Base-by-base conservation (phyloP, 35 echinoderm and acorn worm species). In the Hemicentrotus pulcherrimus region DNA sequence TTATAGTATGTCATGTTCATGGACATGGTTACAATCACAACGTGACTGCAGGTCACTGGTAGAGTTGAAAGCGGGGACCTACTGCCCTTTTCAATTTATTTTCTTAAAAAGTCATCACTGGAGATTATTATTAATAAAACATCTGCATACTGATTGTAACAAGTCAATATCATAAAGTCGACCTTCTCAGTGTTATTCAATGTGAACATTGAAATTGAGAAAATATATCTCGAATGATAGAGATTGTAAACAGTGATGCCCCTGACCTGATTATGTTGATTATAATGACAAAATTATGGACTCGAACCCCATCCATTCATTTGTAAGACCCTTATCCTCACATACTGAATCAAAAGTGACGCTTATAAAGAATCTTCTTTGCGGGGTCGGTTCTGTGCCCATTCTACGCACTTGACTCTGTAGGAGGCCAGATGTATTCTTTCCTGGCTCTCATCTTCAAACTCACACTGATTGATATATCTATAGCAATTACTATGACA, bases 381-480 rank as follows among this genome's bases (percentile, higher is more conserved):
- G 24, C 19, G 22, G 65, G 65, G 22, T 78, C 18, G n/a, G 22
- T n/a, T 78, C 24, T 22, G n/a, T 15, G 22, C 19, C 65, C 19
- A 22, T 78, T 78, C 65, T 78, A 28, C 28, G 22, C 22, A 78
- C 65, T 78, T n/a, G 28, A 28, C 65, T 78, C 65, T 78, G 65
- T 78, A 78, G 65, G 65, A 78, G 65, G 28, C 22, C 65, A 7
- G 28, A 78, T 22, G 22, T 78, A 78, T 78, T 78, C 65, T n/a
- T n/a, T 78, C 65, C 65, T 78, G 22, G 18, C 65, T 5, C 65
- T 78, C 65, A 78, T 78, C 65, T 78, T 78, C 65, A 78, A 28
- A 22, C 19, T 78, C 65, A 78, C 65, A 78, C 65, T 78, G 65
- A 78, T 78, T 78, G 65, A 78, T 78, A 78, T 78, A 78, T 78